Evolutionary conservation across 2,888 invertebrate species (phyloP).

Genomic region (Balanococcus diminutus): DNA sequence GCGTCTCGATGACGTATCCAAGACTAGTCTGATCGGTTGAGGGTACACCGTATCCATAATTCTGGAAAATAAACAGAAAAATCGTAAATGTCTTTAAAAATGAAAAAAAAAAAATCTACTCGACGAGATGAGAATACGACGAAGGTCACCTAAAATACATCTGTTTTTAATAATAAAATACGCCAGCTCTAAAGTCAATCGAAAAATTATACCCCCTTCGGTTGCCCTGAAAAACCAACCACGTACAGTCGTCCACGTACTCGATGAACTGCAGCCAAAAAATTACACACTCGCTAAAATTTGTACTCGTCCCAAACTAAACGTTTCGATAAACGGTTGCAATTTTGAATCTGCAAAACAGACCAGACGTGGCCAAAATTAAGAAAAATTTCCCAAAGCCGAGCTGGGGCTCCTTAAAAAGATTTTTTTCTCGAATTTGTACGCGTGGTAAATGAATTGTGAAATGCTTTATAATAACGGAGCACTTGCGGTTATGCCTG

Average conservation of each 20-base stretch:
- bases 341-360: neutral
- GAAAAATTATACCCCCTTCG: neutral
- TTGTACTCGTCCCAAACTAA: constrained; percentile 36
- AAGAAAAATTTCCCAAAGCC: too few relatives aligned
- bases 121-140: neutral
- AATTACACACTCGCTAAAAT: neutral
- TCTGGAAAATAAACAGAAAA: neutral
- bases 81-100: neutral
- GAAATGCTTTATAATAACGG: constrained; percentile 19
- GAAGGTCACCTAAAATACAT: constrained; percentile 26
- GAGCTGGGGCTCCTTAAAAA: neutral
- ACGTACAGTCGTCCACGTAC: too few relatives aligned
- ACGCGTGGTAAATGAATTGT: constrained; percentile 37
- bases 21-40: constrained; percentile 43
- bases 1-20: constrained; percentile 26
- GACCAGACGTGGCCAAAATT: neutral
- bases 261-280: constrained; percentile 29
- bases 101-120: neutral
- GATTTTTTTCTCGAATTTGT: neutral
- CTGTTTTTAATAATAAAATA: constrained; percentile 19
- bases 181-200: constrained; percentile 12
- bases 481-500: neutral
- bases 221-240: neutral
- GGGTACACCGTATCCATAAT: constrained; percentile 53
- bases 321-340: constrained; percentile 15